Base-by-base conservation (phyloP, 2,797 vertebrate species). In the Gastrophryne carolinensis region DNA sequence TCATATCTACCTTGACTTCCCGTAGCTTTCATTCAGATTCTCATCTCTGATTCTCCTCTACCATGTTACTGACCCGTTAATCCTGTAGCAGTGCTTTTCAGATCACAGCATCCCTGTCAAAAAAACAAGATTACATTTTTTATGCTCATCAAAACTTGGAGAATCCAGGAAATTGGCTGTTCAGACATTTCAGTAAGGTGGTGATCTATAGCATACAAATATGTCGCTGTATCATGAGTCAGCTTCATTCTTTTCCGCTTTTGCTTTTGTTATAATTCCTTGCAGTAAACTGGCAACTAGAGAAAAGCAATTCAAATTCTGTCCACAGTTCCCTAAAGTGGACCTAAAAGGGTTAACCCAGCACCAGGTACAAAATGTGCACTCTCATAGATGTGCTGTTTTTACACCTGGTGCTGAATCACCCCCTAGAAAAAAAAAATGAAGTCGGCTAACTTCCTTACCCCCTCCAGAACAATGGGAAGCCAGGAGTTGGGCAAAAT, bases 201-300 rank as follows among this genome's bases (percentile, higher is more conserved):
- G 34, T 74, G 72, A 66, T 27, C 57, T 57, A 67, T 67, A 32
- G 32, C 62, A 66, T 39, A 39, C 23, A 39, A 29, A 62, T 62
- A 72, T 34, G 54, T 27, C 37, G 13, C 68, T 72, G 21, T 52
- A 11, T 72, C n/a, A n/a, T 27, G 68, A 58, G 53, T 70, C 67
- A 58, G 19, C 19, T n/a, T 15, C 2, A 26, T 61, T 71, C 24
- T 61, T 71, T 30, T 71, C 27, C 12, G n/a, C 27, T 47, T 34
- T 17, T 60, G 11, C 13, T 15, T n/a, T 13, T 50, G 50, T 70
- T 58, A 35, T 37, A 29, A 13, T 58, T n/a, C 13, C 19, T 15
- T n/a, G n/a, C n/a, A n/a, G n/a, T n/a, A n/a, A n/a, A n/a, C n/a
- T n/a, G n/a, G n/a, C n/a, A n/a, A n/a, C n/a, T n/a, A n/a, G n/a